These are phyloP conservation scores for Pedionomus torquatus DNA, from an alignment of 2,113 vertebrate species.

Conservation along the genomic window DNA sequence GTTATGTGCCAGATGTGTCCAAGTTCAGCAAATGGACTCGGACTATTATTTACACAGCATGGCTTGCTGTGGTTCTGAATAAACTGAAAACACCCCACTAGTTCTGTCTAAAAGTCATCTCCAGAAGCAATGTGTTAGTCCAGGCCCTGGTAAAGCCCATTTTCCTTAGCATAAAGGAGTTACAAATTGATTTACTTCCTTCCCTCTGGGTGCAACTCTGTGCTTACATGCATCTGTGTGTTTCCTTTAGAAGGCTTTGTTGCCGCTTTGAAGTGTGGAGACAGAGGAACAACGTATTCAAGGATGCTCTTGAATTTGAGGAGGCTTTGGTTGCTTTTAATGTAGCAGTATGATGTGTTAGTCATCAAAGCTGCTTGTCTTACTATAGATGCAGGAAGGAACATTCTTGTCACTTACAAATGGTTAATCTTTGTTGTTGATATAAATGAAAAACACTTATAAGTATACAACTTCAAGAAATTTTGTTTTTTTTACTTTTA, in stretches of 20 bases:
- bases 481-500: background rate
- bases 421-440: background rate
- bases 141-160: background rate
- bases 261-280: background rate
- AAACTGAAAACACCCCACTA: background rate
- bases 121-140: background rate
- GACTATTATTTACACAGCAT: background rate
- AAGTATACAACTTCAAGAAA: background rate
- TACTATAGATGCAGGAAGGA: background rate
- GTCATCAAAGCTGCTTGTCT: background rate
- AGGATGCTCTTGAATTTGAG: background rate
- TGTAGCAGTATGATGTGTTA: background rate
- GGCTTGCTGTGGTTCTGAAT: background rate
- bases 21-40: background rate
- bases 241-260: background rate
- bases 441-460: background rate
- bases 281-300: background rate
- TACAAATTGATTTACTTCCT: background rate
- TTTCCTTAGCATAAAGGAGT: background rate
- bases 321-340: background rate
- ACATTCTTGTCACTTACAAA: background rate
- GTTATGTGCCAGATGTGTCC: background rate
- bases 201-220: background rate
- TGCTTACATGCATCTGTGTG: background rate
- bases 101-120: background rate